Conservation (phyloP, 2,888 invertebrate species). For the Himalopsyche tibetana region DNA sequence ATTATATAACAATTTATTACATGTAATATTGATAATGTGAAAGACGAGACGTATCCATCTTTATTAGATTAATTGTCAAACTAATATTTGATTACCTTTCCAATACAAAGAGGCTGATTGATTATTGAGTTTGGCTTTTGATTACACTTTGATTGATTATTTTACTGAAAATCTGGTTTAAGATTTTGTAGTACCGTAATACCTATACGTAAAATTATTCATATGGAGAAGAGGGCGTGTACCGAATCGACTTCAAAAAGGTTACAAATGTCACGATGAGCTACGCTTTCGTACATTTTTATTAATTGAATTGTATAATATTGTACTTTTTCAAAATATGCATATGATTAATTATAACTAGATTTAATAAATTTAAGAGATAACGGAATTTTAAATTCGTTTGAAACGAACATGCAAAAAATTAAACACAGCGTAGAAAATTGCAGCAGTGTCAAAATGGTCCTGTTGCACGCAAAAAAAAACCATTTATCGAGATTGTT, state of each 20-base stretch:
- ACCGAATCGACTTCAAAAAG: no score
- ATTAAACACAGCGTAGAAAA: neutral
- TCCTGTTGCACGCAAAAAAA: conserved; percentile 47
- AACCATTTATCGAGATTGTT: conserved; percentile 72
- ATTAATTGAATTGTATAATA: no score
- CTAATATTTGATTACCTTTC: neutral
- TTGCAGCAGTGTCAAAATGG: conserved; percentile 29
- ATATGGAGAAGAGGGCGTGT: no score
- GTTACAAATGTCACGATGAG: no score
- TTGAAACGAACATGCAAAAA: neutral
- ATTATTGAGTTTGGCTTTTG: neutral
- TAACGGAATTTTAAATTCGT: neutral
- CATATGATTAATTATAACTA: neutral
- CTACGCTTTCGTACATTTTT: no score
- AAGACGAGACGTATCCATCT: no score
- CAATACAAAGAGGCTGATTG: neutral
- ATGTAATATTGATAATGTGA: no score
- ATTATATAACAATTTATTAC: no score
- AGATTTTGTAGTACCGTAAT: neutral
- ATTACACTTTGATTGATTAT: conserved; percentile 38
- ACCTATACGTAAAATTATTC: no score
- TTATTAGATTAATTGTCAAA: conserved; percentile 16
- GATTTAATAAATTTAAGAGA: neutral
- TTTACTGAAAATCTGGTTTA: neutral
- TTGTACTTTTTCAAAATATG: no score